These are phyloP conservation scores for Hermetia illucens DNA, from an alignment of 1,140 invertebrate species.

Conservation along the genomic window DNA sequence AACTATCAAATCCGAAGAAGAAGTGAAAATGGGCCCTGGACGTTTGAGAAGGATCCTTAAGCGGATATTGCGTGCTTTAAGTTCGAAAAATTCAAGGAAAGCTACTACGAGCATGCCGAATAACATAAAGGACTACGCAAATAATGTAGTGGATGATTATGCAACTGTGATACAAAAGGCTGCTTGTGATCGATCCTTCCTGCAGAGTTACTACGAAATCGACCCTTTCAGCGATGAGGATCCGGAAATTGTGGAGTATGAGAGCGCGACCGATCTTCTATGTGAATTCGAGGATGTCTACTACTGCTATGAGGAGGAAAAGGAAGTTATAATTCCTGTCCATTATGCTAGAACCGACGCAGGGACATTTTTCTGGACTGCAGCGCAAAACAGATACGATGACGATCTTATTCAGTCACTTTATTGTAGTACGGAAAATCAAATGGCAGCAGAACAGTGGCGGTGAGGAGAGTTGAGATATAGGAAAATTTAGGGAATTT, in stretches of 20 bases:
- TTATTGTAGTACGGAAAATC: neutral
- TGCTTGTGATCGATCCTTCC: neutral
- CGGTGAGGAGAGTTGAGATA: too few relatives aligned
- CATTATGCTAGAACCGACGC: conserved; percentile 26
- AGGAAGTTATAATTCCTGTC: conserved; percentile 11
- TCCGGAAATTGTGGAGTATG: neutral
- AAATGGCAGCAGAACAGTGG: neutral
- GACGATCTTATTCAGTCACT: conserved; percentile 18
- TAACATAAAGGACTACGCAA: neutral
- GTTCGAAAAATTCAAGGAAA: neutral
- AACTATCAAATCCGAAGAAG: too few relatives aligned
- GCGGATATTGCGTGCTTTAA: neutral
- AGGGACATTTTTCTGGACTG: conserved; percentile 26
- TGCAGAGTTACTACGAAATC: neutral
- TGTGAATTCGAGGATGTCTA: conserved; percentile 14
- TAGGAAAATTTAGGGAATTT: too few relatives aligned
- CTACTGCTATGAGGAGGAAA: conserved; percentile 19
- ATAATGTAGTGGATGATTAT: conserved; percentile 7
- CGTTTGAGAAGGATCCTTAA: neutral
- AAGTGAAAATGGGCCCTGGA: too few relatives aligned
- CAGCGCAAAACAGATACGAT: conserved; percentile 19
- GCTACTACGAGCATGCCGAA: neutral
- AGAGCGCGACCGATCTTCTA: conserved; percentile 9
- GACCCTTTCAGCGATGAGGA: conserved; percentile 1
- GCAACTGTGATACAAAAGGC: conserved; percentile 3